These are phyloP conservation scores for Folsomia candida DNA, from an alignment of 2,888 invertebrate species.

Conservation along the genomic window DNA sequence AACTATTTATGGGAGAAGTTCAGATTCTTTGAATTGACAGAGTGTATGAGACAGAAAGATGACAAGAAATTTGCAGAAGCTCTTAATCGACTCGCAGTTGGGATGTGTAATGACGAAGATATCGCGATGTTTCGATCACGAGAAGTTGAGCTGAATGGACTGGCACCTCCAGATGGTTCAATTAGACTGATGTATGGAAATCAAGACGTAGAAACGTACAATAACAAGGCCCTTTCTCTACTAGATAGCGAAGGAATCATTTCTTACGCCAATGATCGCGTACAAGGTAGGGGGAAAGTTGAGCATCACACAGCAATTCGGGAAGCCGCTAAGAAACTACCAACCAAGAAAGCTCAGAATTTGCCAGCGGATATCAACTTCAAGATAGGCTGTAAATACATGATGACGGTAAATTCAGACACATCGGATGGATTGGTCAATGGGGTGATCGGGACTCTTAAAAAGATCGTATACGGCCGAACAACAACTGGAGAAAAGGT, in stretches of 20 bases:
- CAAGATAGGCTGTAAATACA: constrained; percentile 21
- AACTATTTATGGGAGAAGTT: constrained; percentile 12
- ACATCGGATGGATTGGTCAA: constrained; percentile 40
- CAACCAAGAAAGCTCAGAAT: neutral
- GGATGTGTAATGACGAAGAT: neutral
- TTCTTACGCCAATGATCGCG: neutral
- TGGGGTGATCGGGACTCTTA: constrained; percentile 33
- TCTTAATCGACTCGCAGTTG: constrained; percentile 6
- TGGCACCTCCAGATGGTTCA: neutral
- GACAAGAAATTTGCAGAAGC: constrained; percentile 17
- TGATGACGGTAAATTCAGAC: constrained; percentile 39
- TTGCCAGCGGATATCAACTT: neutral
- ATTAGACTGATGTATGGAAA: neutral
- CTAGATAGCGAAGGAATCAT: neutral
- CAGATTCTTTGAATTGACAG: constrained; percentile 3
- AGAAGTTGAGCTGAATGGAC: neutral
- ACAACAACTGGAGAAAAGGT: neutral
- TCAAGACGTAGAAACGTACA: neutral
- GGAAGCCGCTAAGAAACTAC: neutral
- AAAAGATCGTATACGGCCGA: constrained; percentile 17
- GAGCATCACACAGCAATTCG: neutral
- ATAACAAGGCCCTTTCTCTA: neutral
- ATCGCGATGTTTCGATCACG: neutral
- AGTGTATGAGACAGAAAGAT: constrained; percentile 29
- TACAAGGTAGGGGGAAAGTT: neutral